These are phyloP conservation scores for Drosophila baimaii DNA, from an alignment of 1,140 invertebrate genomes.

Conservation along the genomic window DNA sequence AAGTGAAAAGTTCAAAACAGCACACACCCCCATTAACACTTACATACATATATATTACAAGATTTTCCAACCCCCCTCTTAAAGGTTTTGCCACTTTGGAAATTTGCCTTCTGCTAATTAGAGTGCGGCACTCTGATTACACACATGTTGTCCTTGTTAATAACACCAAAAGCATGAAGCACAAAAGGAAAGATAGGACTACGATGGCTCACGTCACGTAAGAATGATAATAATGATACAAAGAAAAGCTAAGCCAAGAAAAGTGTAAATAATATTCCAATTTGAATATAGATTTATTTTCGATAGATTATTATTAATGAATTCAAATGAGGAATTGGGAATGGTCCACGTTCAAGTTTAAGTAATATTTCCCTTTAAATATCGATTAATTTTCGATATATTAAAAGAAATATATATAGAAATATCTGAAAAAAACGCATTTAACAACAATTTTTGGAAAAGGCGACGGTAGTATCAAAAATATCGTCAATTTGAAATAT, in stretches of 20 bases:
- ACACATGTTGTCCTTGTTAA: slow-evolving; percentile 30
- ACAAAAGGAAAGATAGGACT: slow-evolving; percentile 10
- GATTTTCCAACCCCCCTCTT: slow-evolving; percentile 4
- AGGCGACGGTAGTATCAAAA: neutral
- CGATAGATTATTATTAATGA: too few relatives aligned
- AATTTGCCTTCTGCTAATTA: slow-evolving; percentile 74
- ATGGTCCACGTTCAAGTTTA: too few relatives aligned
- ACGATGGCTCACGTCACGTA: slow-evolving; percentile 8
- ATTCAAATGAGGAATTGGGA: too few relatives aligned
- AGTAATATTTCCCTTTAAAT: too few relatives aligned
- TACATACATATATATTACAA: slow-evolving; percentile 1
- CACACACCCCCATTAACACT: slow-evolving; percentile 17
- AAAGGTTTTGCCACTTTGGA: slow-evolving; percentile 36
- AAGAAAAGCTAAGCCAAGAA: slow-evolving; percentile 3
- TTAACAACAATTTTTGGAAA: too few relatives aligned
- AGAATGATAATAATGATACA: neutral
- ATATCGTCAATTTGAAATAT: neutral
- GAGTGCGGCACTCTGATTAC: slow-evolving; percentile 68
- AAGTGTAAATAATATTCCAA: neutral
- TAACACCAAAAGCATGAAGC: slow-evolving; percentile 27
- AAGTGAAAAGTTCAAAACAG: slow-evolving; percentile 63
- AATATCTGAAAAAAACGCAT: too few relatives aligned
- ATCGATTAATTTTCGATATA: neutral
- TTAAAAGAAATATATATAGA: too few relatives aligned
- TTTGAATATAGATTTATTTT: neutral